Base-by-base conservation (phyloP, 1,140 invertebrate genomes). In the Drosophila pandora region DNA sequence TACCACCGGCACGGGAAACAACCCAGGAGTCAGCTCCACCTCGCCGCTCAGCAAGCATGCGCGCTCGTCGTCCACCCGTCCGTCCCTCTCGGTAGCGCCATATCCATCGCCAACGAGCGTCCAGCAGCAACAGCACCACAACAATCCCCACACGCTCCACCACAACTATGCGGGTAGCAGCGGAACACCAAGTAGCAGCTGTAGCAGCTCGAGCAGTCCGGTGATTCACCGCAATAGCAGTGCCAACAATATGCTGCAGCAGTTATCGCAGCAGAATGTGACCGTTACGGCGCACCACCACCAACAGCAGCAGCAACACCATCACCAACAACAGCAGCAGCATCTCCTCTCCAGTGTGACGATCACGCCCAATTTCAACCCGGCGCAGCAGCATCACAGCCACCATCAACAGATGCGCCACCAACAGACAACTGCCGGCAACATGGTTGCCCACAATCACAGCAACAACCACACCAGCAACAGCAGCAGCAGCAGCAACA, bases 31-130 rank as follows among this genome's bases (percentile, higher is more conserved):
- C 72, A 12, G 47, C 56, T 60, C 75, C 48, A 94, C 28, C 63
- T 64, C 63, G 32, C 63, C 94, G 59, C 94, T 30, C 93, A 81
- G 95, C 91, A 97, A 97, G 90, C 95, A 96, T 91, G 94, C 96
- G 90, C 96, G 96, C 87, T 92, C 96, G 60, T 95, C 95, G 39
- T 93, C 95, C 49, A 93, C 94, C 52, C 92, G 93, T 92, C 92
- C 94, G 76, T 91, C 91, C 89, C 90, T 76, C 88, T 92, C 88
- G 83, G 92, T 84, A 82, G 92, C 93, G 92, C 94, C 92, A 74
- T 94, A 93, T 91, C 92, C 90, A 79, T 92, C 88, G 69, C 89
- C 90, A 78, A 88, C 84, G 47, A 89, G 83, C 72, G 83, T 79
- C 76, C 91, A 89, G 57, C 90, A 88, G 54, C 68, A 82, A 6